Conservation (phyloP, 1,140 invertebrate species). For the Hydropsyche tenuis region DNA sequence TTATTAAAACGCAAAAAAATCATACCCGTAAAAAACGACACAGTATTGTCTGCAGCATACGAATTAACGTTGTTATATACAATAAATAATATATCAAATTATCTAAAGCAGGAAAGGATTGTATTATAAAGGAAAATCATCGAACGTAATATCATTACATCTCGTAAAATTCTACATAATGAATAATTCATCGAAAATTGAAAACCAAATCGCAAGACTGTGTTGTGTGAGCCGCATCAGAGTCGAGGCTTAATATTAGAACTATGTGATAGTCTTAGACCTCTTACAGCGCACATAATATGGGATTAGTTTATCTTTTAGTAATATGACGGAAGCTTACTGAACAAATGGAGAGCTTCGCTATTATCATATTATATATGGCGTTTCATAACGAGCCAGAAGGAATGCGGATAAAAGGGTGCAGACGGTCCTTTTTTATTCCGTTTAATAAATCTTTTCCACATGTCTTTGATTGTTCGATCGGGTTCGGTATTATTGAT, state of each 20-base stretch:
- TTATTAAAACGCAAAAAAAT: neutral
- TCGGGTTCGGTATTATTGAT: too few species aligned
- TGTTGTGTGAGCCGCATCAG: neutral
- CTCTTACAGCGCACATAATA: slow-evolving; percentile 1
- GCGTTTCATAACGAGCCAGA: neutral
- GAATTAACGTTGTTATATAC: neutral
- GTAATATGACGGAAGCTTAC: neutral
- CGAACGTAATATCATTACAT: neutral
- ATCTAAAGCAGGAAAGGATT: neutral
- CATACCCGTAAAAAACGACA: neutral
- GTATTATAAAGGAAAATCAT: neutral
- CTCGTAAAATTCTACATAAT: neutral
- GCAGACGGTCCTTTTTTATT: too few species aligned
- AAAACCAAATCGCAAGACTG: neutral
- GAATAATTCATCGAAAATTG: slow-evolving; percentile 15
- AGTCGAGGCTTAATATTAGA: neutral
- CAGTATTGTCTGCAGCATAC: neutral
- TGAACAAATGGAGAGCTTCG: neutral
- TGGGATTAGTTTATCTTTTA: slow-evolving; percentile 17
- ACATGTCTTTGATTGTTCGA: too few species aligned
- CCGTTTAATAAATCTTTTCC: too few species aligned
- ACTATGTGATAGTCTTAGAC: slow-evolving; percentile 1
- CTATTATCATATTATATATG: neutral
- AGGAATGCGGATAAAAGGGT: too few species aligned
- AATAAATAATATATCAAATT: neutral